Evolutionary conservation across 2,888 invertebrate genomes (phyloP), one percentile per base, ranked within the genome.

Genomic region (Epinotia bilunana): DNA sequence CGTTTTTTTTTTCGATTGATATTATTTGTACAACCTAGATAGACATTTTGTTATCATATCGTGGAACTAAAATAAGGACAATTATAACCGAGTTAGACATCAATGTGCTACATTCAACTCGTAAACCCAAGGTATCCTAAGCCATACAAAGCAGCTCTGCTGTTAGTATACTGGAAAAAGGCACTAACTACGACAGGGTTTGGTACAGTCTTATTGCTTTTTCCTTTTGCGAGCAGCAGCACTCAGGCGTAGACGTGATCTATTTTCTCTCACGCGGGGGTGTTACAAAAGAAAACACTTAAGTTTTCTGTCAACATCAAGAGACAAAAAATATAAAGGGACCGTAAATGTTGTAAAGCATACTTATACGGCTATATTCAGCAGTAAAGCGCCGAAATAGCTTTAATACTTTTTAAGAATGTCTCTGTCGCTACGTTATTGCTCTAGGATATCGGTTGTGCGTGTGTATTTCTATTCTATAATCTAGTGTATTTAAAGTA

Each of bases 271-370:
- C 65, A 64, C 58, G 71, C 71, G 71, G 71, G 74, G 71, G 60
- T 23, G 71, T 74, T 58, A 65, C 60, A 74, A 74, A 74, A 53
- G 65, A 74, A 74, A 74, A 67, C 71, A 72, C 71, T 75, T 67
- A 75, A 67, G 43, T 65, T 70, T 65, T 60, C 75, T 72, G 61
- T 67, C 75, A 72, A 57, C 65, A 72, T 67, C 72, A 33, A 61
- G 72, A 71, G 53, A 74, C 57, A 60, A 60, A 68, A 43, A 73
- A 73, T 60, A 68, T 55, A 71, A 64, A 20, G 28, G 49, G 13
- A 18, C 12, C 62, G 33, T 69, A 53, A 49, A 64, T 28, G 28
- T 49, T 46, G 60, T 57, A 64, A 58, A 64, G 43, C 46, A 60
- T 58, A 58, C 58, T 67, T n/a, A n/a, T n/a, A n/a, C n/a, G 53